phyloP scores from a whole-genome alignment of 2,888 invertebrate genomes.

The Philopedon plagiatum region DNA sequence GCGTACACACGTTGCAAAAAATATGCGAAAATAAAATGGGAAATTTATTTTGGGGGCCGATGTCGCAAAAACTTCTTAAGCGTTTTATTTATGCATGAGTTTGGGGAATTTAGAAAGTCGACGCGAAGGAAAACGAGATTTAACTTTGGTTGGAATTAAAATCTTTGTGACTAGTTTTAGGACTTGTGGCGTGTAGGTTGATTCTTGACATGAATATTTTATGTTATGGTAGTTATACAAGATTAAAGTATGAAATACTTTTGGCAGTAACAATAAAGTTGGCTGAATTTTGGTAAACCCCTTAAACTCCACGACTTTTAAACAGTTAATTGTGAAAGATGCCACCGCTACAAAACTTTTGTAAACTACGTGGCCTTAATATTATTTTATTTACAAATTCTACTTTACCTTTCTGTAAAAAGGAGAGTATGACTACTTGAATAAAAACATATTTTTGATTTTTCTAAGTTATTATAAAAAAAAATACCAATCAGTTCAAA shows the following conservation, averaged over 20 bases:
- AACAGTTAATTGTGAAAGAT: too few relatives aligned
- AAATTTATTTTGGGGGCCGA: conserved; percentile 34
- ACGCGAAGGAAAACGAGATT: conserved; percentile 28
- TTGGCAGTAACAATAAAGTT: background rate
- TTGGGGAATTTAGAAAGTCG: conserved; percentile 37
- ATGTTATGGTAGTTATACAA: conserved; percentile 10
- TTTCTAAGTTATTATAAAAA: too few relatives aligned
- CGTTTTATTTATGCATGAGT: conserved; percentile 49
- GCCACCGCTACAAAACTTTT: too few relatives aligned
- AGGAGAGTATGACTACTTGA: too few relatives aligned
- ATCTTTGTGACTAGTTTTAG: conserved; percentile 38
- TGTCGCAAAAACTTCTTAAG: conserved; percentile 39
- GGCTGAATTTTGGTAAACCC: background rate
- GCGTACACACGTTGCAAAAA: conserved; percentile 30
- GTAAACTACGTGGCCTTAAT: too few relatives aligned
- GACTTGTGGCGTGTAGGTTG: conserved; percentile 6
- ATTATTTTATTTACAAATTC: too few relatives aligned
- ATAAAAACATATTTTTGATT: too few relatives aligned
- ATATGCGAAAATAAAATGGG: conserved; percentile 37
- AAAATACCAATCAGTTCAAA: too few relatives aligned
- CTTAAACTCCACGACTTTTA: background rate
- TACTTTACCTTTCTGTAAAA: too few relatives aligned
- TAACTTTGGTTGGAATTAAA: conserved; percentile 37
- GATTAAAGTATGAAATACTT: conserved; percentile 10
- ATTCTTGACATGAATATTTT: conserved; percentile 34